These are phyloP conservation scores for Gyps fulvus DNA, from an alignment of 2,113 vertebrate species.

Conservation along the genomic window DNA sequence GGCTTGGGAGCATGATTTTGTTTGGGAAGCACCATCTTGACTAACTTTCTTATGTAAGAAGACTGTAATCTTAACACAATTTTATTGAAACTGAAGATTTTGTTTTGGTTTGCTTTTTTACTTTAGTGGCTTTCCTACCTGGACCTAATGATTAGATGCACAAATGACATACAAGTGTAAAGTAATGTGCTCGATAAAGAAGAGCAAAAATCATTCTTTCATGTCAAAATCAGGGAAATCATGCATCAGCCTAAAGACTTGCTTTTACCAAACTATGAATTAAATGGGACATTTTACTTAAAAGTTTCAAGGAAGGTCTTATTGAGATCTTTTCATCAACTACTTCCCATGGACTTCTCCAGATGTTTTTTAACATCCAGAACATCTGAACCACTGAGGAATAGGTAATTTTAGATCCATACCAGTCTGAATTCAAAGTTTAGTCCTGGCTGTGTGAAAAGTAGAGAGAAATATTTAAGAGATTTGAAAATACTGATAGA, in stretches of 20 bases:
- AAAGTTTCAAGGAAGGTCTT: neutral
- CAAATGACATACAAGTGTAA: neutral
- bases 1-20: neutral
- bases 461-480: neutral
- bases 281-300: neutral
- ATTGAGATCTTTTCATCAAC: neutral
- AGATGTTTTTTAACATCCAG: neutral
- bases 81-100: neutral
- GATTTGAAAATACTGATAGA: neutral
- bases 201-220: neutral
- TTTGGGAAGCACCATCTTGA: neutral
- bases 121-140: neutral
- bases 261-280: neutral
- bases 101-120: neutral
- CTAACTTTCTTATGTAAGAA: neutral
- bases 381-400: neutral
- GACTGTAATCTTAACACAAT: neutral
- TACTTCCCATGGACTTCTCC: neutral
- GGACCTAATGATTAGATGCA: neutral
- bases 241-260: neutral
- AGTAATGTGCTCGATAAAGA: neutral
- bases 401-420: neutral
- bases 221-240: neutral
- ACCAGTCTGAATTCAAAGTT: neutral
- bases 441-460: neutral